A percentile compares a stretch with the other conserved stretches of the same genome.
Conservation (phyloP, 2,113 vertebrate species). For the Todiramphus saurophagus region DNA sequence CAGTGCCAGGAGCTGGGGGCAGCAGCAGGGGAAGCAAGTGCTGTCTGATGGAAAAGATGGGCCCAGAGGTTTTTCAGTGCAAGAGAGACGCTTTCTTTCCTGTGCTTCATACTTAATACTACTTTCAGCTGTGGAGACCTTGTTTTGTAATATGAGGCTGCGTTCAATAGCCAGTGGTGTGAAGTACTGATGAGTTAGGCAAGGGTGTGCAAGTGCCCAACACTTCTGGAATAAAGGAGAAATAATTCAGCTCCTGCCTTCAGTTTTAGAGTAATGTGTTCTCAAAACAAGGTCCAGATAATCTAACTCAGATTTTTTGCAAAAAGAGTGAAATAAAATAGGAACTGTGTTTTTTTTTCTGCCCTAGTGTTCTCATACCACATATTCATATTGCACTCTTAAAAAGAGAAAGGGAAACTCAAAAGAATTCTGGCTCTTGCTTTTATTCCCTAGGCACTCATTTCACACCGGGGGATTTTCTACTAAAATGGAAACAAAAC, state of each 20-base stretch:
- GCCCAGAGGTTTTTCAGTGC: not conserved
- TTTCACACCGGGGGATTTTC: not conserved
- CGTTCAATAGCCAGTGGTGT: not conserved
- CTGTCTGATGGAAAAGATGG: not conserved
- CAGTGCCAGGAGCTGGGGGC: not conserved
- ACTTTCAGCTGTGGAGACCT: not conserved
- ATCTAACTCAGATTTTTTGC: not conserved
- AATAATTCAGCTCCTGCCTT: not conserved
- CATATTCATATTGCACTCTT: not conserved
- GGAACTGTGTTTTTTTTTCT: not conserved
- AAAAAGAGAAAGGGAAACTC: not conserved
- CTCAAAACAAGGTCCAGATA: not conserved
- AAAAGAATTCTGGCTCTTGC: not conserved
- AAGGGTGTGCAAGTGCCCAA: not conserved
- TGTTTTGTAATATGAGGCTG: not conserved
- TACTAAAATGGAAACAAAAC: slow-evolving; percentile 4
- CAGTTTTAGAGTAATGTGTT: not conserved
- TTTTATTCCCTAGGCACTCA: not conserved
- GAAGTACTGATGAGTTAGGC: not conserved
- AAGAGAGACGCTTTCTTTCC: not conserved
- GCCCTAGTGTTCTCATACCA: not conserved
- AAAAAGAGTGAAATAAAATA: not conserved
- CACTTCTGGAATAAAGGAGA: not conserved
- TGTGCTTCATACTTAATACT: not conserved
- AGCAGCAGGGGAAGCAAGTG: not conserved